phyloP scores from a whole-genome alignment of 2,888 invertebrate species.

The Synanthedon formicaeformis region DNA sequence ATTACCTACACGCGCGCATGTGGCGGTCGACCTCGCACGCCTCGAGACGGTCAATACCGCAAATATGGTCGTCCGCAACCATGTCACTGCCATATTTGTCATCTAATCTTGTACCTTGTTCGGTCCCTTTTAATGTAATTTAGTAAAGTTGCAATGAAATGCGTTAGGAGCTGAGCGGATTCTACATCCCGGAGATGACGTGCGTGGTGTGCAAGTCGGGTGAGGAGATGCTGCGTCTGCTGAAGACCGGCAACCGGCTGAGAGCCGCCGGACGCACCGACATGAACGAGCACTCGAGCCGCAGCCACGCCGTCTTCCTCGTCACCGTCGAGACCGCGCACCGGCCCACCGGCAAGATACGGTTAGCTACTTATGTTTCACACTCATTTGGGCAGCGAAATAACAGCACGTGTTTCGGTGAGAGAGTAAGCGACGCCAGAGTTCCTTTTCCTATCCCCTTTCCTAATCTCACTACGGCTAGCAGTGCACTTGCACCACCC shows the following conservation, averaged over 20 bases:
- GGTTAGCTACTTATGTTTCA: slow-evolving; percentile 22
- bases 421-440: background rate
- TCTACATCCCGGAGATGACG: slow-evolving; percentile 95
- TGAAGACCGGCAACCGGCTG: slow-evolving; percentile 93
- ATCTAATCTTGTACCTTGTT: no score
- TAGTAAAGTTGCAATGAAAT: no score
- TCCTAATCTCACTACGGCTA: no score
- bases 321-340: slow-evolving; percentile 92
- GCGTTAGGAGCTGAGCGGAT: slow-evolving; percentile 76
- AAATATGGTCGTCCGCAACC: background rate
- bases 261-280: slow-evolving; percentile 96
- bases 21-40: no score
- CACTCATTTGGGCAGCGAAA: background rate
- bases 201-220: slow-evolving; percentile 95
- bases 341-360: slow-evolving; percentile 49
- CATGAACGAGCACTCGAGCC: slow-evolving; percentile 98
- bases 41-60: background rate
- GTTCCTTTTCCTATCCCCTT: no score
- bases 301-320: slow-evolving; percentile 98
- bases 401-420: background rate
- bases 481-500: no score
- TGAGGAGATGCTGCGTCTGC: slow-evolving; percentile 92
- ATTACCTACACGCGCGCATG: background rate
- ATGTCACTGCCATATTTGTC: background rate
- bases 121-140: no score